Percentiles rank a stretch among this genome's conserved stretches.
Conservation (phyloP, 2,888 invertebrate species). For the Chaetogeoica ovagalla region DNA sequence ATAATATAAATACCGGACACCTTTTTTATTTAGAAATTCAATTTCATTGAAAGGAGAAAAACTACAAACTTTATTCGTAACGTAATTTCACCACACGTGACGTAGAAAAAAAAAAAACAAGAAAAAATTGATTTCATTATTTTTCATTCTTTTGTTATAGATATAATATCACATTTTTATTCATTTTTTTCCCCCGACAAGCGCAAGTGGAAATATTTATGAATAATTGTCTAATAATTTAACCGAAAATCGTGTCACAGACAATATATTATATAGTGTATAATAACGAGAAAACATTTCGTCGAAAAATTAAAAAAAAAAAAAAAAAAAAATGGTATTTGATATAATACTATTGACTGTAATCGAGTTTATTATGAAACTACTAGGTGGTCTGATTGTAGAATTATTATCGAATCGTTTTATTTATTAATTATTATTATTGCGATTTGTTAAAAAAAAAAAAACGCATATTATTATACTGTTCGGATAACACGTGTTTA, state of each 20-base stretch:
- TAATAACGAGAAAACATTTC: neutral
- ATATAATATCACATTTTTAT: neutral
- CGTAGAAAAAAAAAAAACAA: neutral
- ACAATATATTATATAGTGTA: too few species aligned
- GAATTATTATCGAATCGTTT: neutral
- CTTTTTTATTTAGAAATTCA: constrained; percentile 1
- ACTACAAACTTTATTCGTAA: constrained; percentile 10
- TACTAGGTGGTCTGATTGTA: neutral
- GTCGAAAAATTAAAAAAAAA: neutral
- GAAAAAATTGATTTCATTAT: neutral
- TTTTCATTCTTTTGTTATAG: neutral
- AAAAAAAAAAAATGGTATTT: neutral
- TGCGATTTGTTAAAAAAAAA: neutral
- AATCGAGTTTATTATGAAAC: neutral
- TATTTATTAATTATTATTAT: neutral
- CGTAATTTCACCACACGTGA: neutral
- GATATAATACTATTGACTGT: neutral
- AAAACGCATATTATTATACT: neutral
- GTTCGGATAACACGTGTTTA: neutral
- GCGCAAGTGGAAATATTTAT: neutral
- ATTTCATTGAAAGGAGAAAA: neutral
- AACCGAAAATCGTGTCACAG: too few species aligned
- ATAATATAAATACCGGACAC: neutral
- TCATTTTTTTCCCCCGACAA: neutral
- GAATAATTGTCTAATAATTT: too few species aligned